Evolutionary conservation across 2,888 invertebrate species (phyloP).

Genomic region (Cremastinae sp.): DNA sequence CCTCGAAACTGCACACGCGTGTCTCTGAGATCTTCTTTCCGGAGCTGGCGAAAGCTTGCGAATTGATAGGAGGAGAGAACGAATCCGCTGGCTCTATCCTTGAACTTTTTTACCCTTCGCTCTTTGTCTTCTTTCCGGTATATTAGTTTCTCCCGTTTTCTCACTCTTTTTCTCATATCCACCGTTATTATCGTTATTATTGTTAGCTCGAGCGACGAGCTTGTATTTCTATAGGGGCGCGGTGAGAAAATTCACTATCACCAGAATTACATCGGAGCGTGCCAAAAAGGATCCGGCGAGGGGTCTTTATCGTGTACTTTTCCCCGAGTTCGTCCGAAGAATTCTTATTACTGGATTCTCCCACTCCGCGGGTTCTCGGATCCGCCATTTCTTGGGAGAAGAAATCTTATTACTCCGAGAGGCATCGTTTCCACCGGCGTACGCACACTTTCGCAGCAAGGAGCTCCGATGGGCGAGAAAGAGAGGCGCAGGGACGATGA

Average conservation of each 20-base stretch:
- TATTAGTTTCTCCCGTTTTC: constrained; percentile 53
- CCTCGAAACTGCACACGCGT: constrained; percentile 9
- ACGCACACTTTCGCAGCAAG: constrained; percentile 59
- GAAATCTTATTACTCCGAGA: constrained; percentile 76
- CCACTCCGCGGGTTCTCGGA: background rate
- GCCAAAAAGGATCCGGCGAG: constrained; percentile 55
- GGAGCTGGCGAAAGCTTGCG: constrained; percentile 2
- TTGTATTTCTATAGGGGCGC: constrained; percentile 17
- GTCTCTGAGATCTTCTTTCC: constrained; percentile 33
- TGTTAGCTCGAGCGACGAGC: background rate
- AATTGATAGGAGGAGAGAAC: constrained; percentile 29
- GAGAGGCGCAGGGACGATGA: constrained; percentile 42
- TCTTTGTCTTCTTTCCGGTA: constrained; percentile 46
- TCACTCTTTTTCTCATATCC: constrained; percentile 28
- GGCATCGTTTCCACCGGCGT: constrained; percentile 65
- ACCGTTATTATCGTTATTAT: background rate
- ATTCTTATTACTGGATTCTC: constrained; percentile 75
- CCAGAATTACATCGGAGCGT: constrained; percentile 46
- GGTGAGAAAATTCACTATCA: constrained; percentile 37
- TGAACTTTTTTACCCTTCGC: constrained; percentile 34
- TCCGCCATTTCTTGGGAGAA: constrained; percentile 62
- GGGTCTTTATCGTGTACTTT: constrained; percentile 72
- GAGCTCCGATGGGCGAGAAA: constrained; percentile 43
- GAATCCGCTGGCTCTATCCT: too few species aligned
- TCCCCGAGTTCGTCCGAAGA: constrained; percentile 71